Conservation (phyloP, 1,140 invertebrate genomes). For the Neodiprion lecontei region DNA sequence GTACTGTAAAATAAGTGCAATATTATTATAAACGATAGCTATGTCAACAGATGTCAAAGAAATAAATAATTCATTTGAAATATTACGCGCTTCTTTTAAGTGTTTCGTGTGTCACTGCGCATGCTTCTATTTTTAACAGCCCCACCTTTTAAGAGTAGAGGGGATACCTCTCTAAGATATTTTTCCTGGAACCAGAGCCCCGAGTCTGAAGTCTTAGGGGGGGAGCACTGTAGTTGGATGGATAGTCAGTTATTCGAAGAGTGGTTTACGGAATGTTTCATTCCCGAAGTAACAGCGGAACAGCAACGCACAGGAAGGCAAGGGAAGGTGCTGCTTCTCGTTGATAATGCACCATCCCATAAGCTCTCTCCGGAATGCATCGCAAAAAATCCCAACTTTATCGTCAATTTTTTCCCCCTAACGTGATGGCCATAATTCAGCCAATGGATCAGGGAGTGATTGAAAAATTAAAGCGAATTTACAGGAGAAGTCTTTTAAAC, state of each 20-base stretch:
- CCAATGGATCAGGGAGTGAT: slow-evolving; percentile 56
- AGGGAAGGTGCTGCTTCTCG: slow-evolving; percentile 22
- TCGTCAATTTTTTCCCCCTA: slow-evolving; percentile 42
- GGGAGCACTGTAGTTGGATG: too few relatives aligned
- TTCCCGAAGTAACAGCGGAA: slow-evolving; percentile 43
- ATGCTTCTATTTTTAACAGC: too few relatives aligned
- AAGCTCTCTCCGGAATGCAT: slow-evolving; percentile 23
- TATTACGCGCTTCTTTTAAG: too few relatives aligned
- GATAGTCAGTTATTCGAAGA: slow-evolving; percentile 37
- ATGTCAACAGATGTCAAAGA: too few relatives aligned
- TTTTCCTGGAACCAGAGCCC: too few relatives aligned
- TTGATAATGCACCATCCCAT: slow-evolving; percentile 31
- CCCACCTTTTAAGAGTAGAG: too few relatives aligned
- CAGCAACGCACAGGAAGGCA: slow-evolving; percentile 25
- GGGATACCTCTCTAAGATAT: too few relatives aligned
- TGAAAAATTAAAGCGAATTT: slow-evolving; percentile 31
- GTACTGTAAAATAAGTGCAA: too few relatives aligned
- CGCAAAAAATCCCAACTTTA: slow-evolving; percentile 15
- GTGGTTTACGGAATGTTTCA: slow-evolving; percentile 50
- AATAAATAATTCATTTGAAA: too few relatives aligned
- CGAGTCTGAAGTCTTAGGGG: too few relatives aligned
- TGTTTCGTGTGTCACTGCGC: too few relatives aligned
- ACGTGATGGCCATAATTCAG: slow-evolving; percentile 49
- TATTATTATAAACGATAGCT: too few relatives aligned
- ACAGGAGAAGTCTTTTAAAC: slow-evolving; percentile 21